Conservation (phyloP, 2,888 invertebrate species). For the Suillia variegata region DNA sequence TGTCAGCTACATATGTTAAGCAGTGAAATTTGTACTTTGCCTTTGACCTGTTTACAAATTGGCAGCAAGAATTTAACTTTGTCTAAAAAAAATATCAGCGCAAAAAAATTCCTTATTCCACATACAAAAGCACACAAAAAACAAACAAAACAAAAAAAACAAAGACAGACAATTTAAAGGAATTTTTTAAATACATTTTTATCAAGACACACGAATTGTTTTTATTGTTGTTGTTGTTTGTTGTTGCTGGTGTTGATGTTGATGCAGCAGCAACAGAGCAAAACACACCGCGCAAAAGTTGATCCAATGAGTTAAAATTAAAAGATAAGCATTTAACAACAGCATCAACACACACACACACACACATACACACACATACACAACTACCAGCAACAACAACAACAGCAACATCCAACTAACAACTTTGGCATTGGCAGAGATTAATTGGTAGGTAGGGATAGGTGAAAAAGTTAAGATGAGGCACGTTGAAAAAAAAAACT, state of each 20-base stretch:
- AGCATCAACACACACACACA: conserved; percentile 31
- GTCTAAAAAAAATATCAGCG: conserved; percentile 23
- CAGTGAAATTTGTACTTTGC: conserved; percentile 40
- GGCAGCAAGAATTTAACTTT: conserved; percentile 27
- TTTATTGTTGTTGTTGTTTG: conserved; percentile 26
- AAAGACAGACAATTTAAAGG: conserved; percentile 34
- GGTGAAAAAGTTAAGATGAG: conserved; percentile 39
- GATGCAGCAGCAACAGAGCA: background rate
- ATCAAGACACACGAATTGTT: conserved; percentile 46
- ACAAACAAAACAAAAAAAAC: background rate
- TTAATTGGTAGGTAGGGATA: conserved; percentile 57
- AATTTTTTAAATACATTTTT: conserved; percentile 56
- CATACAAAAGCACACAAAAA: too few relatives aligned
- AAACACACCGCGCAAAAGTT: conserved; percentile 21
- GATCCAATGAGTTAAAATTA: conserved; percentile 57
- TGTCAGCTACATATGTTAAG: conserved; percentile 23
- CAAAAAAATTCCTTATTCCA: conserved; percentile 13
- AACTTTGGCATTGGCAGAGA: conserved; percentile 59
- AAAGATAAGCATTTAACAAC: conserved; percentile 60
- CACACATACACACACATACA: conserved; percentile 9
- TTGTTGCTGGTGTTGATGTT: conserved; percentile 35
- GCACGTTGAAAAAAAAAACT: conserved; percentile 14
- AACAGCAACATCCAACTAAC: conserved; percentile 48
- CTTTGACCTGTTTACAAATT: conserved; percentile 35
- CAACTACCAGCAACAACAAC: conserved; percentile 29